phyloP scores from a whole-genome alignment of 2,113 vertebrate genomes.

The Myocastor coypus region DNA sequence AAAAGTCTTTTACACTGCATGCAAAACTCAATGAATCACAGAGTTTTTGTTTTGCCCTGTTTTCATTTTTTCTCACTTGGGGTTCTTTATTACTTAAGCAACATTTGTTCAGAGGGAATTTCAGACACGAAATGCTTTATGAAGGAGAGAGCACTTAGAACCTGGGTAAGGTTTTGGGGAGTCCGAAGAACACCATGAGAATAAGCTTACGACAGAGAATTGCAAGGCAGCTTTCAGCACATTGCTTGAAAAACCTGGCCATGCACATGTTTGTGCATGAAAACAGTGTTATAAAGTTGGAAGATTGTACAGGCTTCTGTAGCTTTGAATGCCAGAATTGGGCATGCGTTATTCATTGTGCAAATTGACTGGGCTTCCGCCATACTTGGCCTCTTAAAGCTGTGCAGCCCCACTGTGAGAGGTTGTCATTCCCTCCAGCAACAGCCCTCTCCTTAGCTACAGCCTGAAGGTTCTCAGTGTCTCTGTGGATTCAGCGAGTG shows the following conservation, averaged over 20 bases:
- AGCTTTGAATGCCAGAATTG: neutral
- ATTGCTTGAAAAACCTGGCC: neutral
- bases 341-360: neutral
- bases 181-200: neutral
- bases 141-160: neutral
- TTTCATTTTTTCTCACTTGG: neutral
- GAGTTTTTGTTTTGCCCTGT: neutral
- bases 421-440: neutral
- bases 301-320: fast-evolving
- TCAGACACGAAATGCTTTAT: neutral
- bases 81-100: neutral
- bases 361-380: neutral
- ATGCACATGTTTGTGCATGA: neutral
- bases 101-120: constrained; percentile 2
- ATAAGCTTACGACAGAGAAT: neutral
- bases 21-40: neutral
- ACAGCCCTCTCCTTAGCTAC: neutral
- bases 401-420: neutral
- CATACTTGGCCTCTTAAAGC: neutral
- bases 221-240: neutral
- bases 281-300: neutral
- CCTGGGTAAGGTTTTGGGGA: neutral
- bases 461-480: neutral
- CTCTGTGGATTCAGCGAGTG: neutral
- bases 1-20: neutral